Conservation (phyloP, 2,113 vertebrate genomes). For the Genyomyrus donnyi region DNA sequence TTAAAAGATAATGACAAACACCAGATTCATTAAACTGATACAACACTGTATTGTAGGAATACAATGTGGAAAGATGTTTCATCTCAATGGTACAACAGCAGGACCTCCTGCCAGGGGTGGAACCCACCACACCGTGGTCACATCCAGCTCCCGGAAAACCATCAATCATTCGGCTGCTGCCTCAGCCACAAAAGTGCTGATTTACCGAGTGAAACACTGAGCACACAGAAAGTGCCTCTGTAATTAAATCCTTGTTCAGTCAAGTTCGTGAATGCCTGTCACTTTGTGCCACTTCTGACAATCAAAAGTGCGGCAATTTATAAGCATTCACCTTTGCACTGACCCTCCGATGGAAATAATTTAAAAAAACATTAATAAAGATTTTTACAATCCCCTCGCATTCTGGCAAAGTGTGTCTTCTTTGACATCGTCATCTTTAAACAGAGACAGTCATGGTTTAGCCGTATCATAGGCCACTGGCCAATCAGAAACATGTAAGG, state of each 20-base stretch:
- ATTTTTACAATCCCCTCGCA: background rate
- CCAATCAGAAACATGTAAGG: background rate
- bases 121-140: background rate
- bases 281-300: background rate
- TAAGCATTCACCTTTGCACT: background rate
- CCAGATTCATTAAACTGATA: background rate
- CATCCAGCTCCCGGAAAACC: background rate
- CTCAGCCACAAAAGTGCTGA: conserved; percentile 1
- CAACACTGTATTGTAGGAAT: background rate
- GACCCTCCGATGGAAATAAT: background rate
- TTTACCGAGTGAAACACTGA: background rate
- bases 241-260: background rate
- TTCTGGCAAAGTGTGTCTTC: background rate
- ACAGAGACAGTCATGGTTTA: background rate
- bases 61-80: background rate
- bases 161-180: background rate
- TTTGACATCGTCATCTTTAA: background rate
- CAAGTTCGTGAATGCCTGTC: background rate
- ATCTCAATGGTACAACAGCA: background rate
- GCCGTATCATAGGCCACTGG: background rate
- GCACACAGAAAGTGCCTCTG: background rate
- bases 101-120: background rate
- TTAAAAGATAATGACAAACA: background rate
- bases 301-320: background rate
- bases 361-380: background rate